Evolutionary conservation across 2,888 invertebrate species (phyloP), one percentile per base, ranked within the genome.

Genomic region (Platycnemis pennipes): DNA sequence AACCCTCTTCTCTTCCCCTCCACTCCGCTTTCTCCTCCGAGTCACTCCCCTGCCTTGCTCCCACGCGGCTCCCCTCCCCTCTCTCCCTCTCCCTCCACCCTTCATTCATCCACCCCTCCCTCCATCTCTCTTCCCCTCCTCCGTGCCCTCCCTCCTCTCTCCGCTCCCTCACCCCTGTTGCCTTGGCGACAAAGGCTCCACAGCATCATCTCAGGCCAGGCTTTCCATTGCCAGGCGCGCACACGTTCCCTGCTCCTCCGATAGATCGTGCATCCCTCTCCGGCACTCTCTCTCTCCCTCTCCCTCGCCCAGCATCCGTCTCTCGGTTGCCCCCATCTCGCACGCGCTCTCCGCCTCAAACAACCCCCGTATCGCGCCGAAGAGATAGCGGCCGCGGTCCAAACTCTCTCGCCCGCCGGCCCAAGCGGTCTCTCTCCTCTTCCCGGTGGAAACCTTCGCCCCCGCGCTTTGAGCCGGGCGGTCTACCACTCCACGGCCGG

Each of bases 111-210:
- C 11, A n/a, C 44, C 8, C n/a, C n/a, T 22, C 31, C 42, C n/a
- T 44, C 42, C 63, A 31, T 31, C 31, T 42, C 53, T n/a, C 22
- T 37, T 42, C 91, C 44, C 31, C 89, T 31, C 89, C 56, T 37
- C 16, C 19, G 19, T 16, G 13, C n/a, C 86, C 46, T 31, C 86
- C 86, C 94, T 7, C 86, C 2, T n/a, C 45, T 45, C 85, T 11
- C 26, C n/a, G 2, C 26, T 37, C 8, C 56, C 19, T 7, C 16
- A 13, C 94, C 53, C 91, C 77, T 42, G 86, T 85, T 87, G 94
- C 94, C 94, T 94, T 94, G 94, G 85, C 94, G 94, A 91, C 91
- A 91, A 91, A 44, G 87, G 87, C 46, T 44, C 87, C 87, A 37
- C 63, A 86, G 87, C 87, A 87, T 87, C 86, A 86, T 44, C 86